Conservation (phyloP, 2,797 vertebrate genomes). For the Pipistrellus kuhlii region DNA sequence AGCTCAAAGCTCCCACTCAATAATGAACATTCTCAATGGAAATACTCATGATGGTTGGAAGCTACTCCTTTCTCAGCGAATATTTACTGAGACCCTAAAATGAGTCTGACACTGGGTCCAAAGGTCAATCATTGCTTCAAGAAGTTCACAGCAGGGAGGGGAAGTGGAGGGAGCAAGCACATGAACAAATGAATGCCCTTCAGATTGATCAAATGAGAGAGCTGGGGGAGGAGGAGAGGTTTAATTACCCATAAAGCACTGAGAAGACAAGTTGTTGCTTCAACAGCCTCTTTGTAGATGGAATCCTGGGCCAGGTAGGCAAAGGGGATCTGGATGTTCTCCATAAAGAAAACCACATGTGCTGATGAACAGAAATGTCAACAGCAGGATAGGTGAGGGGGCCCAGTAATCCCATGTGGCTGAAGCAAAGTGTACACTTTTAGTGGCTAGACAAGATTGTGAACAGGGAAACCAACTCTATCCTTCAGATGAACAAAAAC, state of each 20-base stretch:
- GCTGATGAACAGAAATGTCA: background rate
- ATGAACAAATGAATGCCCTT: background rate
- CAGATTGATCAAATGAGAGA: background rate
- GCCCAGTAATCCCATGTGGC: background rate
- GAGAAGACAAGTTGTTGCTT: background rate
- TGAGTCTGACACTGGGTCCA: background rate
- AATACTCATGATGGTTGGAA: background rate
- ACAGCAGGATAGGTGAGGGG: background rate
- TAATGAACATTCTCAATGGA: background rate
- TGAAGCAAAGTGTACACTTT: background rate
- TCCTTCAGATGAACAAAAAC: slow-evolving; percentile 86
- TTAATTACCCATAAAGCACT: background rate
- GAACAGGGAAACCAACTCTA: slow-evolving; percentile 59
- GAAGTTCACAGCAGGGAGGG: background rate
- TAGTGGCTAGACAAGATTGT: background rate
- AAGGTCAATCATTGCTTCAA: background rate
- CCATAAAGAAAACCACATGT: background rate
- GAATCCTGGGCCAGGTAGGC: background rate
- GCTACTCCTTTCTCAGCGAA: background rate
- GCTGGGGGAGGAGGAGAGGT: background rate
- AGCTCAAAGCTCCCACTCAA: background rate
- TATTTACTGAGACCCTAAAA: background rate
- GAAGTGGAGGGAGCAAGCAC: background rate
- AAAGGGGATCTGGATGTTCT: background rate
- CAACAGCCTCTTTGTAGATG: background rate